These are phyloP conservation scores for Atherinosoma microstoma DNA, from an alignment of 2,797 vertebrate species.

Conservation along the genomic window DNA sequence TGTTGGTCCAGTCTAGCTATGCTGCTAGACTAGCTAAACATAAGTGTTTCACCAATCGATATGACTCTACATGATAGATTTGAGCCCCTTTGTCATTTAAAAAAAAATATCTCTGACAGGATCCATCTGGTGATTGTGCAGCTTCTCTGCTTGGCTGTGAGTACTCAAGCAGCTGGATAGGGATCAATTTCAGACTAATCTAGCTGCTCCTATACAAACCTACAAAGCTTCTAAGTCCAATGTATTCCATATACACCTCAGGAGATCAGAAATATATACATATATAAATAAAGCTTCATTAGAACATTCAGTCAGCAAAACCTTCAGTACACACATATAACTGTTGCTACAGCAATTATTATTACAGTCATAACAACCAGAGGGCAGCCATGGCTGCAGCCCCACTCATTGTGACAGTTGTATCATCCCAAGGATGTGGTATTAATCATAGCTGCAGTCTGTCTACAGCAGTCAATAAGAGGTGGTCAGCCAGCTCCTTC, in stretches of 20 bases:
- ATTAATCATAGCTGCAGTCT: conserved; percentile 16
- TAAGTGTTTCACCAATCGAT: not conserved
- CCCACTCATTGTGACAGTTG: conserved; percentile 3
- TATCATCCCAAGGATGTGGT: conserved; percentile 1
- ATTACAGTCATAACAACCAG: not conserved
- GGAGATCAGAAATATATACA: not conserved
- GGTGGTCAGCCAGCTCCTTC: not conserved
- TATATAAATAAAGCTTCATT: not conserved
- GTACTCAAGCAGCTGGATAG: not conserved
- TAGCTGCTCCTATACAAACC: not conserved
- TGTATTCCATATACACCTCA: not conserved
- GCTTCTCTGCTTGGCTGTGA: not conserved
- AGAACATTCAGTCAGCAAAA: not conserved
- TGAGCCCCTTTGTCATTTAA: not conserved
- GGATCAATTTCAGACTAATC: not conserved
- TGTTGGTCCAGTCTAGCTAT: not conserved
- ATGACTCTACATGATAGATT: not conserved
- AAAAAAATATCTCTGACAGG: not conserved
- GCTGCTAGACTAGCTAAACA: not conserved
- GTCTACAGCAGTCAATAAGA: not conserved
- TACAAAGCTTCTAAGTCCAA: not conserved
- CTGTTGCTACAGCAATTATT: too few species aligned
- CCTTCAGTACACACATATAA: not conserved
- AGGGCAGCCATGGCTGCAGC: not conserved
- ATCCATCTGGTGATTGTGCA: conserved; percentile 3